These are phyloP conservation scores for Enteromius fasciolatus DNA, from an alignment of 2,797 vertebrate species.

Conservation along the genomic window DNA sequence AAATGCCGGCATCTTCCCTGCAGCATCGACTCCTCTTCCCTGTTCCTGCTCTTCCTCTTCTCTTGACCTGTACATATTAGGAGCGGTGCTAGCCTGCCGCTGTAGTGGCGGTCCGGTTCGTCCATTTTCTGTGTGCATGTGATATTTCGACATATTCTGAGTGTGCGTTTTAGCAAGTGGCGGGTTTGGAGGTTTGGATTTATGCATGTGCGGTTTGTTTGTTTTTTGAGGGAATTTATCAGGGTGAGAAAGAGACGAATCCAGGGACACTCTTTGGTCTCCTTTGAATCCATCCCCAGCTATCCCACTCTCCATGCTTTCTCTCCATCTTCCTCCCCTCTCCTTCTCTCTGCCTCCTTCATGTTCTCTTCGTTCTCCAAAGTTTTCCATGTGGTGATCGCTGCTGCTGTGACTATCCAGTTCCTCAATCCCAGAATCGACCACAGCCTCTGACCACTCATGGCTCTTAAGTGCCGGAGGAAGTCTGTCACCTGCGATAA, in stretches of 20 bases:
- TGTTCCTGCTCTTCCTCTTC: slow-evolving; percentile 61
- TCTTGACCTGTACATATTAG: slow-evolving; percentile 70
- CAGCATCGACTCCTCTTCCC: slow-evolving; percentile 63
- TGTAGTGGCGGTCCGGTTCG: slow-evolving; percentile 67
- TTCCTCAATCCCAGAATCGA: slow-evolving; percentile 91
- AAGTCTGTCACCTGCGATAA: slow-evolving; percentile 59
- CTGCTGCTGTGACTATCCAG: slow-evolving; percentile 91
- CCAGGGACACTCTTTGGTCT: slow-evolving; percentile 75
- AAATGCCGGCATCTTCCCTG: slow-evolving; percentile 63
- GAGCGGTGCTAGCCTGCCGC: slow-evolving; percentile 78
- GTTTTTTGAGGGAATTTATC: slow-evolving; percentile 84
- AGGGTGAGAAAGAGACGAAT: slow-evolving; percentile 82
- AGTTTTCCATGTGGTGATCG: slow-evolving; percentile 87
- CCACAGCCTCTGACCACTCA: slow-evolving; percentile 82
- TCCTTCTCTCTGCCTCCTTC: slow-evolving; percentile 63
- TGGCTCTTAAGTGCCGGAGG: slow-evolving; percentile 58
- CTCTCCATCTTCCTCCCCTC: slow-evolving; percentile 56
- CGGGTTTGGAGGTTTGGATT: slow-evolving; percentile 72
- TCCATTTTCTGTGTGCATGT: slow-evolving; percentile 60
- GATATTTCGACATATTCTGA: slow-evolving; percentile 50
- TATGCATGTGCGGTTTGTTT: slow-evolving; percentile 63
- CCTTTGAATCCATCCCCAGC: slow-evolving; percentile 51
- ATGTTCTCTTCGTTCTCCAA: slow-evolving; percentile 75
- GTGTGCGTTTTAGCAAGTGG: slow-evolving; percentile 53
- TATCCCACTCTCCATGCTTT: slow-evolving; percentile 72